Conservation (phyloP, 2,888 invertebrate species). For the Lymantria dispar region DNA sequence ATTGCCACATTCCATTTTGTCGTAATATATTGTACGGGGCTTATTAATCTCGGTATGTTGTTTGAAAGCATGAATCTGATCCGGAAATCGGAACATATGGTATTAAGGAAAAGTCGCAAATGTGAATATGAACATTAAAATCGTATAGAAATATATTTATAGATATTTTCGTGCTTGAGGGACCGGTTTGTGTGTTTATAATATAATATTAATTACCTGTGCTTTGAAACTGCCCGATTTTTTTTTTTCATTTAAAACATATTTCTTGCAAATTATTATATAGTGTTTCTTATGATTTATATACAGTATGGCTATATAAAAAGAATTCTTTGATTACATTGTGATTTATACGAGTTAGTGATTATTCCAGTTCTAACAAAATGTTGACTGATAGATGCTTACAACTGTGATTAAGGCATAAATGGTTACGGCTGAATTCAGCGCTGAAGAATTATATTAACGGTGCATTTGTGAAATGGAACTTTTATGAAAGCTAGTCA, state of each 20-base stretch:
- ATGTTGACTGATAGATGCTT: constrained; percentile 22
- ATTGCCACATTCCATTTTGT: constrained; percentile 49
- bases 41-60: constrained; percentile 11
- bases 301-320: not conserved
- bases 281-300: not conserved
- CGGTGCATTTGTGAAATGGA: constrained; percentile 5
- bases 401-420: constrained; percentile 27
- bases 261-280: not conserved
- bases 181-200: not conserved
- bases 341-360: too few relatives aligned
- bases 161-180: not conserved
- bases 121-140: not conserved
- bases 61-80: not conserved
- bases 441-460: constrained; percentile 2
- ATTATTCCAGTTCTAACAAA: constrained; percentile 8
- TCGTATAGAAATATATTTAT: not conserved
- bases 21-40: constrained; percentile 14
- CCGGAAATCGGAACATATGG: not conserved
- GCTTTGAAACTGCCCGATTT: not conserved
- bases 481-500: constrained; percentile 54
- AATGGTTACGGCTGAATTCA: constrained; percentile 11
- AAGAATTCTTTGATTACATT: too few relatives aligned
- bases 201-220: not conserved
- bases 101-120: not conserved
- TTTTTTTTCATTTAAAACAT: not conserved